Evolutionary conservation across 2,113 vertebrate genomes (phyloP).

Genomic region (Peromyscus californicus): DNA sequence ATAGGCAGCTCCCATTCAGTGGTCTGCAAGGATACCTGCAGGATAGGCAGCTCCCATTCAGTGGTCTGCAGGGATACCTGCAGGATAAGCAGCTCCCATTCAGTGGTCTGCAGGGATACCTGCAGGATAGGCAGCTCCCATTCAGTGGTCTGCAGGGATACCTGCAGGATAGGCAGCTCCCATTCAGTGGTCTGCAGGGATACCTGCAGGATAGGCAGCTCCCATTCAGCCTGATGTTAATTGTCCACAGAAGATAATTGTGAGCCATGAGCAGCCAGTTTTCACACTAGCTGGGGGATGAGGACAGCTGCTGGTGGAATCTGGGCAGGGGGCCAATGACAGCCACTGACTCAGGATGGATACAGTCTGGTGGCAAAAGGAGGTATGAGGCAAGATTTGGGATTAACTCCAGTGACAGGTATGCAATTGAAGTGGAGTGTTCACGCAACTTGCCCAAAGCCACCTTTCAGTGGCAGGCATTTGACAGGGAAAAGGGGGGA

Average conservation of each 20-base stretch:
- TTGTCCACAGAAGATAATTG: neutral
- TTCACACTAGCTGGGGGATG: neutral
- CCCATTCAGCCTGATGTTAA: neutral
- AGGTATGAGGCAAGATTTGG: neutral
- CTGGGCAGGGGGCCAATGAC: neutral
- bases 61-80: no score
- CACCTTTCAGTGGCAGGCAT: neutral
- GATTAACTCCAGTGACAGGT: neutral
- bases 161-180: neutral
- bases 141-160: no score
- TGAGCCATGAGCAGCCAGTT: neutral
- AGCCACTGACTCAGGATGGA: neutral
- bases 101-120: neutral
- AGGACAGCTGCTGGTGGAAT: neutral
- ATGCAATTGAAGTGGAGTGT: neutral
- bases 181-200: no score
- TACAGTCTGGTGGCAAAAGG: neutral
- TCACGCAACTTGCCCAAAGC: neutral
- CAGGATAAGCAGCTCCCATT: no score
- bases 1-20: neutral
- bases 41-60: no score
- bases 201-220: neutral
- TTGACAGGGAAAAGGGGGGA: neutral
- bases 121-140: neutral
- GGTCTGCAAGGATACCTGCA: no score